Base-by-base conservation (phyloP, 2,888 invertebrate species). In the Zonitis immaculata region DNA sequence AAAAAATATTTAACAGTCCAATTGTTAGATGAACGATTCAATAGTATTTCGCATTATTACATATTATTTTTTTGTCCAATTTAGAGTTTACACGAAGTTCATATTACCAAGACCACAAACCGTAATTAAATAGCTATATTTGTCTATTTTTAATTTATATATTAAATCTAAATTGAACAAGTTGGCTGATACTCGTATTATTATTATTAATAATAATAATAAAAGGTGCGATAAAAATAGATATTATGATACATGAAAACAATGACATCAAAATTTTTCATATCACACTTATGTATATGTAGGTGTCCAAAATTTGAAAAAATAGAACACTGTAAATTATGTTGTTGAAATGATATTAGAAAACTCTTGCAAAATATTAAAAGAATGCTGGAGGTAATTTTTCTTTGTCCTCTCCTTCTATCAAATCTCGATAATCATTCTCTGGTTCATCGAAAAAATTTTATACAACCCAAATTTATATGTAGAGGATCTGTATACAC, bases 81-180 rank as follows among this genome's bases (percentile, higher is more conserved):
- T 11, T n/a, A 39, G 39, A 39, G 9, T 39, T 39, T 20, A 39
- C 39, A 39, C 39, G 39, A 39, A 39, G 39, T 39, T 39, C 39
- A 39, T 2, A 39, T 39, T 39, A 39, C 39, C 18, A 20, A 20
- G 18, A 39, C 39, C 39, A 18, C 39, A 39, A 39, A 39, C n/a
- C 9, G 39, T 39, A 39, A 39, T 39, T 39, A 20, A 11, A 39
- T 39, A n/a, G n/a, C 39, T 39, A 1, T 3, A 8, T 18, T 16
- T 35, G 16, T 35, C 39, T 16, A 8, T 16, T 14, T 39, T 18
- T 4, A 39, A 20, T 39, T 2, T 20, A 39, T 1, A 6, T 39
- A 39, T n/a, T n/a, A 28, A 9, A 16, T 16, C 4, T 32, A 16
- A 35, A 35, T 8, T 9, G 16, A 35, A 18, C 18, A 8, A 9